phyloP scores from a whole-genome alignment of 2,113 vertebrate genomes.

The Asarcornis scutulata region DNA sequence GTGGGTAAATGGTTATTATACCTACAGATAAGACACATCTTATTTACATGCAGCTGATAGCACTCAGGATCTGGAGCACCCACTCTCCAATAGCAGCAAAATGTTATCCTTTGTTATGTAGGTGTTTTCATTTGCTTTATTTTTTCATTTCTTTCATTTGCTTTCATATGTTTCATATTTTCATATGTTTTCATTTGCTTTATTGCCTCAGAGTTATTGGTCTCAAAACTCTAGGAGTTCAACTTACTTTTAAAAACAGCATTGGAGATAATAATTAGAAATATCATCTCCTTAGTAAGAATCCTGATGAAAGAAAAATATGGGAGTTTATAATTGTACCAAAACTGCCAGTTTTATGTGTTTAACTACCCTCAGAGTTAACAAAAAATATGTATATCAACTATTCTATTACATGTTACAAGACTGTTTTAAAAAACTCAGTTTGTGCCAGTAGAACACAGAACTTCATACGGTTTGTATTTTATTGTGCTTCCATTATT shows the following conservation, averaged over 20 bases:
- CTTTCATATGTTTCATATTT: not conserved
- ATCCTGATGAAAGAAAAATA: not conserved
- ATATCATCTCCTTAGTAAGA: not conserved
- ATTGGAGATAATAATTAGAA: not conserved
- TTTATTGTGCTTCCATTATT: not conserved
- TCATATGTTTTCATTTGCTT: not conserved
- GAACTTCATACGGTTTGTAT: not conserved
- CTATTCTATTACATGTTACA: not conserved
- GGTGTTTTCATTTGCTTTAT: not conserved
- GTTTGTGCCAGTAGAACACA: not conserved
- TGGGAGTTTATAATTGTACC: not conserved
- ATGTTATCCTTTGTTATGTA: not conserved
- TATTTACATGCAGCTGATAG: not conserved
- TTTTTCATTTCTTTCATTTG: not conserved
- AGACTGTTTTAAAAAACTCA: not conserved
- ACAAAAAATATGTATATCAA: not conserved
- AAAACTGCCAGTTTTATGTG: not conserved
- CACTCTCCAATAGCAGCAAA: not conserved
- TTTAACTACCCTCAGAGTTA: not conserved
- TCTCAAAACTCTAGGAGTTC: not conserved
- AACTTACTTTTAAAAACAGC: not conserved
- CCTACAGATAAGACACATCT: not conserved
- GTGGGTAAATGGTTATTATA: not conserved
- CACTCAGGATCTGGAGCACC: not conserved
- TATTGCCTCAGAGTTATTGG: not conserved